Conservation (phyloP, 2,113 vertebrate species). For the Chloropsis hardwickii region DNA sequence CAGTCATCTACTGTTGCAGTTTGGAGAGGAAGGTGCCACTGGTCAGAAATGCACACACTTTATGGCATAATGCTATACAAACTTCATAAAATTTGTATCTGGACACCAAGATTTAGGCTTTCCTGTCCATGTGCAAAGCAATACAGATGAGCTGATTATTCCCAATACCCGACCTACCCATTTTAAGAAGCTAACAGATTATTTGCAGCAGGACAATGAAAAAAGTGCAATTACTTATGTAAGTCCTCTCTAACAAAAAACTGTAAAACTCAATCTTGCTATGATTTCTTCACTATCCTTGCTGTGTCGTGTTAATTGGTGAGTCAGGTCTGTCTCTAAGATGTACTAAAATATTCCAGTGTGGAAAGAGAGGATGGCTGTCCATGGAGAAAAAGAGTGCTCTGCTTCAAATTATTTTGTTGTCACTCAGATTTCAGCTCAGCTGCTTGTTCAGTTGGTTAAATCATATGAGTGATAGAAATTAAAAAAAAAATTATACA, state of each 20-base stretch:
- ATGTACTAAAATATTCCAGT: neutral
- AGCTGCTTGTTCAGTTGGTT: conserved; percentile 48
- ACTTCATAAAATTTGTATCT: neutral
- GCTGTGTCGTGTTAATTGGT: neutral
- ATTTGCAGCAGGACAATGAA: neutral
- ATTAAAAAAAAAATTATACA: conserved; percentile 43
- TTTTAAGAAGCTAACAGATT: neutral
- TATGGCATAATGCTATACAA: neutral
- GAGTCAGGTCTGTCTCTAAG: conserved; percentile 10
- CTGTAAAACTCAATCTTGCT: neutral
- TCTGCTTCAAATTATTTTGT: conserved; percentile 15
- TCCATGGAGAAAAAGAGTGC: neutral
- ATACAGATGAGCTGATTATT: neutral
- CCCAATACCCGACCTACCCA: neutral
- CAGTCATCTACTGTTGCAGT: neutral
- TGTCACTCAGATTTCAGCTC: conserved; percentile 41
- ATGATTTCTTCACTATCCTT: neutral
- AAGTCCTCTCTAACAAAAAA: neutral
- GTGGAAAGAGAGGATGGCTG: neutral
- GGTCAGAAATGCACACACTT: neutral
- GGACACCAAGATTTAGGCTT: neutral
- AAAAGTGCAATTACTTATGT: neutral
- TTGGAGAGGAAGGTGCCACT: neutral
- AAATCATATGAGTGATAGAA: conserved; percentile 12
- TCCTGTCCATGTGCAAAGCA: neutral